Conservation (phyloP, 1,140 invertebrate genomes). For the Triops cancriformis region DNA sequence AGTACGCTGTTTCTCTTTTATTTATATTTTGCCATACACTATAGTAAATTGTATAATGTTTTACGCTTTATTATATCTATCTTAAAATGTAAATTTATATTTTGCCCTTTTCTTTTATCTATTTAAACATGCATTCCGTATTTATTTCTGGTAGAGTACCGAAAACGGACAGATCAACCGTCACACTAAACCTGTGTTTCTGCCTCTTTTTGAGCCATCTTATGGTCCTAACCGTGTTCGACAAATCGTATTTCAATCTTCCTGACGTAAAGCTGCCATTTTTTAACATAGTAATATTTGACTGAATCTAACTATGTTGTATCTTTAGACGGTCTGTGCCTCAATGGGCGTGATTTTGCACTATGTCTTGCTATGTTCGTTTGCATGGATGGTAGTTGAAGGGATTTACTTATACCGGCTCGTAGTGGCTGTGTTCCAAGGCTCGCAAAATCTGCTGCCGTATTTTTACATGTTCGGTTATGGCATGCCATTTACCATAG, state of each 20-base stretch:
- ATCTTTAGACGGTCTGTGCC: constrained; percentile 42
- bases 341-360: constrained; percentile 50
- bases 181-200: constrained; percentile 49
- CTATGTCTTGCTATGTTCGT: constrained; percentile 51
- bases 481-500: constrained; percentile 42
- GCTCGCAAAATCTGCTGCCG: constrained; percentile 28
- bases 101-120: background rate
- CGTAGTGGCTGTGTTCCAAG: constrained; percentile 38
- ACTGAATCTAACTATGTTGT: background rate
- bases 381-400: constrained; percentile 52
- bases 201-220: constrained; percentile 50
- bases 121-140: constrained; percentile 18
- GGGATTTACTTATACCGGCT: constrained; percentile 45
- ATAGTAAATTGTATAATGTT: too few species aligned
- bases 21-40: too few species aligned
- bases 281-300: constrained; percentile 10
- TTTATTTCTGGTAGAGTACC: constrained; percentile 28
- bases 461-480: constrained; percentile 46
- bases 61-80: too few species aligned
- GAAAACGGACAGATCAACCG: constrained; percentile 43
- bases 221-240: constrained; percentile 48
- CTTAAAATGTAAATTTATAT: constrained; percentile 10
- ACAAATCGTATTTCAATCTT: constrained; percentile 41
- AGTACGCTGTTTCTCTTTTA: too few species aligned
- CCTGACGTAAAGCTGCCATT: constrained; percentile 29